Evolutionary conservation across 2,888 invertebrate species (phyloP).

Genomic region (Falcaria lacertinaria): DNA sequence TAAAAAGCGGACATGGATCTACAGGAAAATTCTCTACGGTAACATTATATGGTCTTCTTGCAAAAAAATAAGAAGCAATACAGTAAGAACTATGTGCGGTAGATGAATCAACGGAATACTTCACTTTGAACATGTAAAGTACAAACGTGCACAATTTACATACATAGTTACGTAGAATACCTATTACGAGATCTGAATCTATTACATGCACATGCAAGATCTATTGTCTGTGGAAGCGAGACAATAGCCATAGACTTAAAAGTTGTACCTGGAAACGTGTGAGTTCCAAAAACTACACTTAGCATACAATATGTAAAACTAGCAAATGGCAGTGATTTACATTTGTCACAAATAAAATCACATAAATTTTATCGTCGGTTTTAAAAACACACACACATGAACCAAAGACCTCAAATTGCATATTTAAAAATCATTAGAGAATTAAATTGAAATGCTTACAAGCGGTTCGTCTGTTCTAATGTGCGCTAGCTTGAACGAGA

Average conservation of each 20-base stretch:
- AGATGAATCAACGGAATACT: background rate
- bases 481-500: no score
- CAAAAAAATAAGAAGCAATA: no score
- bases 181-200: slow-evolving; percentile 32
- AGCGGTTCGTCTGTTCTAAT: no score
- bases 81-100: background rate
- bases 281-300: background rate
- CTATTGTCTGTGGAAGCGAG: background rate
- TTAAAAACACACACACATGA: no score
- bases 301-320: slow-evolving; percentile 6
- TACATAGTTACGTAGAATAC: slow-evolving; percentile 34
- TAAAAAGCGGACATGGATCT: no score
- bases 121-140: slow-evolving; percentile 25
- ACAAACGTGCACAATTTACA: slow-evolving; percentile 42
- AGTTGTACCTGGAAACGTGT: background rate
- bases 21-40: no score
- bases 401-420: no score
- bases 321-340: slow-evolving; percentile 9
- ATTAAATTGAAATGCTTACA: no score
- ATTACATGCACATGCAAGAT: slow-evolving; percentile 19
- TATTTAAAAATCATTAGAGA: no score
- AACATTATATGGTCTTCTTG: no score
- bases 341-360: slow-evolving; percentile 5
- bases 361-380: no score
- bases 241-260: background rate